Evolutionary conservation across 2,888 invertebrate species (phyloP).

Genomic region (Campoletis raptor): DNA sequence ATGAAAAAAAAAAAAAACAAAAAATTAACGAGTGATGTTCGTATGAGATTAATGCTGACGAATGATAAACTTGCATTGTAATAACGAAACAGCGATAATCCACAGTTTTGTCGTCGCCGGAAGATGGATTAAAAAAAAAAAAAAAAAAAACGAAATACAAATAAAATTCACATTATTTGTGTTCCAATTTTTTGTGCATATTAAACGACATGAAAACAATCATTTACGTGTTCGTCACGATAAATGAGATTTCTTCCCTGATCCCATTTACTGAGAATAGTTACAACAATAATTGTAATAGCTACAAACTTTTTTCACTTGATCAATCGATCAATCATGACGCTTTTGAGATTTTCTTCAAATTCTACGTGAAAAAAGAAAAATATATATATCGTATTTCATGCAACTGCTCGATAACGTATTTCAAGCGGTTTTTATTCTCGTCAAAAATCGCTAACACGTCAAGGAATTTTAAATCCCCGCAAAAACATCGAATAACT

Average conservation of each 20-base stretch:
- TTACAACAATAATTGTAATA: slow-evolving; percentile 3
- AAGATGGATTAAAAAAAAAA: slow-evolving; percentile 40
- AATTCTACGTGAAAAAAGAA: slow-evolving; percentile 6
- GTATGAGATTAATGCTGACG: slow-evolving; percentile 39
- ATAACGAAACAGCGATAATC: slow-evolving; percentile 32
- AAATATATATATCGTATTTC: slow-evolving; percentile 2
- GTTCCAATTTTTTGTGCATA: slow-evolving; percentile 74
- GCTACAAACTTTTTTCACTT: background rate
- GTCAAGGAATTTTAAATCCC: background rate
- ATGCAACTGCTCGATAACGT: background rate
- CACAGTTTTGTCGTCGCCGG: slow-evolving; percentile 29
- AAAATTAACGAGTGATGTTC: slow-evolving; percentile 33
- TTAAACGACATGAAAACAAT: slow-evolving; percentile 69
- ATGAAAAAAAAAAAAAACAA: slow-evolving; percentile 9
- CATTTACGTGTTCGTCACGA: slow-evolving; percentile 2
- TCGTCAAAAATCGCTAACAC: background rate
- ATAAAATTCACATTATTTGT: slow-evolving; percentile 69
- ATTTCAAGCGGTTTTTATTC: background rate
- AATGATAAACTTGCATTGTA: slow-evolving; percentile 54
- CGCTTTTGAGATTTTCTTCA: background rate
- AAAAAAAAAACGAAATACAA: background rate
- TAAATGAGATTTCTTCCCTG: background rate
- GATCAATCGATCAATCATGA: background rate
- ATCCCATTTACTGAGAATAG: background rate
- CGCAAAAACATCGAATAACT: background rate